phyloP scores from a whole-genome alignment of 2,888 invertebrate genomes.

The Druceiella hillmani region DNA sequence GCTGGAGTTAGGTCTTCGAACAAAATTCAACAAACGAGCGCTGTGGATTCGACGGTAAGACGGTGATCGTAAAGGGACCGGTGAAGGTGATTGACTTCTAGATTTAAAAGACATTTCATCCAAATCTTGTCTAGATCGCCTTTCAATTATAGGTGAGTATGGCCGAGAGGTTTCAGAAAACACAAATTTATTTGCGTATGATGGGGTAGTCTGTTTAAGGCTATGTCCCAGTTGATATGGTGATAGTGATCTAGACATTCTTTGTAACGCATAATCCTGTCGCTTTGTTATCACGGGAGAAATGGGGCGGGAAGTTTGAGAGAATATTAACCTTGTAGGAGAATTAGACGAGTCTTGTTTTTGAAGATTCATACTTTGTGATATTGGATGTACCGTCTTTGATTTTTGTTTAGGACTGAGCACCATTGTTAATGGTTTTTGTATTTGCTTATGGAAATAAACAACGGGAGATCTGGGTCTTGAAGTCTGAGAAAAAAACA shows the following conservation, averaged over 20 bases:
- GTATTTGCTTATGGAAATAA: conserved; percentile 34
- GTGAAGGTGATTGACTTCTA: conserved; percentile 49
- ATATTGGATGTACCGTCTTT: neutral
- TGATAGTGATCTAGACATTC: conserved; percentile 21
- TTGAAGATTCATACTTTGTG: neutral
- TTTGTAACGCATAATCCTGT: conserved; percentile 25
- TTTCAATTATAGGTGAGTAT: conserved; percentile 36
- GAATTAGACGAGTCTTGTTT: neutral
- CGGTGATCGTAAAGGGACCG: conserved; percentile 58
- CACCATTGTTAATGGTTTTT: conserved; percentile 16
- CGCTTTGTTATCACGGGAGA: conserved; percentile 33
- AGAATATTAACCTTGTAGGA: conserved; percentile 28
- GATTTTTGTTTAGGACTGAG: too few species aligned
- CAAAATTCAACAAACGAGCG: conserved; percentile 38
- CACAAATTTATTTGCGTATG: conserved; percentile 33
- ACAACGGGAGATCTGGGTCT: conserved; percentile 43
- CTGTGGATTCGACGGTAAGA: conserved; percentile 60
- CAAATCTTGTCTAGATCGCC: neutral
- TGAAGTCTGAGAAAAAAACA: conserved; percentile 47
- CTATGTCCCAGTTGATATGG: conserved; percentile 23
- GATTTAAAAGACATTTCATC: conserved; percentile 2
- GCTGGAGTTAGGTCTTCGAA: conserved; percentile 32
- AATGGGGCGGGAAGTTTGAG: conserved; percentile 38
- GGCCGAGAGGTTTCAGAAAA: conserved; percentile 43
- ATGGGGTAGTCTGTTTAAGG: conserved; percentile 27